Base-by-base conservation (phyloP, 2,797 vertebrate species). In the Hyperoplus lanceolatus region DNA sequence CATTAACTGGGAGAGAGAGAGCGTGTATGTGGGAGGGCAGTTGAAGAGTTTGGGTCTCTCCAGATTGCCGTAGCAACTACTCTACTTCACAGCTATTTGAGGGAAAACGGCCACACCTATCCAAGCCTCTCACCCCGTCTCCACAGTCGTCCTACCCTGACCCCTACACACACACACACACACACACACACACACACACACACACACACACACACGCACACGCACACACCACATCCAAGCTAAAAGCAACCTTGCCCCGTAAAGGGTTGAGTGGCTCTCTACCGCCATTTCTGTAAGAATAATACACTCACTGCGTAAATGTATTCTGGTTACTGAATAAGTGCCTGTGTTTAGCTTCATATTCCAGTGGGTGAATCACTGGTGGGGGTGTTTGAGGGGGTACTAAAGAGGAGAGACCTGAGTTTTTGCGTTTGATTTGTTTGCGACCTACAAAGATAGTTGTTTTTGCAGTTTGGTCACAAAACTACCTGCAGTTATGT, bases 201-300 rank as follows among this genome's bases (percentile, higher is more conserved):
- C 64, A 53, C 58, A 78, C 69, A 76, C 43, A n/a, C n/a, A n/a
- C n/a, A n/a, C n/a, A n/a, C n/a, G n/a, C n/a, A n/a, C n/a, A n/a
- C n/a, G n/a, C 64, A 70, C 60, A 78, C 69, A 76, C 43, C 57
- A 58, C 57, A 54, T 38, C 60, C 65, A 53, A 68, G 77, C 86
- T 87, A 88, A 90, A 88, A 92, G 86, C 87, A 90, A 90, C 89
- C 90, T 90, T 89, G 91, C 85, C 91, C 90, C 80, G 79, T 69
- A 71, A 83, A 74, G 82, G 94, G 94, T 95, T 83, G 91, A 95
- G 94, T 91, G 90, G 88, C 90, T 85, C 94, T 95, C 88, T 79
- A 87, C 68, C 50, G 43, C 86, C 92, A 93, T 92, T 94, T 86
- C 60, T 91, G 92, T 87, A 92, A 93, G 92, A 95, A 95, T 94